Base-by-base conservation (phyloP, 2,888 invertebrate species). In the Globia sparganii region DNA sequence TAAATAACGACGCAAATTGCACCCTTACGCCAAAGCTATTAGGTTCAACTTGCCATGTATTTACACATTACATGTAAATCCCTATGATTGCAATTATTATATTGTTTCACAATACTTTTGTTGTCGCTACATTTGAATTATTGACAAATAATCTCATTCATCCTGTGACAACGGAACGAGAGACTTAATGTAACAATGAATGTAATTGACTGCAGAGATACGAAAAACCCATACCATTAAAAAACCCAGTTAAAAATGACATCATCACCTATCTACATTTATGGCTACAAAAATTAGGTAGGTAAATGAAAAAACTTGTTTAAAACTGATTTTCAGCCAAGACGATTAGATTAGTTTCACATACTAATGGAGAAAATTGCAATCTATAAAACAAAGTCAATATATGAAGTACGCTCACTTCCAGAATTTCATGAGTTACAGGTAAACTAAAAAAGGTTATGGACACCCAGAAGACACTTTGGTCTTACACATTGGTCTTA, bases 101-200 rank as follows among this genome's bases (percentile, higher is more conserved):
- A 70, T 58, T 77, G 77, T 87, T 81, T 77, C 87, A 87, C 75
- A 88, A 84, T 68, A 59, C 68, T 73, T 66, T 86, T 84, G 73
- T 81, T 86, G 77, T 72, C 49, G 61, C 40, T 66, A 73, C 62
- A 71, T 72, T 64, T 66, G 56, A 78, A 66, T 49, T 86, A 84
- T 88, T 86, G 81, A 87, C 81, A 78, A 83, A 87, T 86, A 80
- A 85, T 77, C 72, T 75, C 74, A 56, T 75, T 78, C 74, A 80
- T 82, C 80, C 77, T 75, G 83, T 85, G 74, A 64, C 43, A 77
- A 53, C 15, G 61, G 75, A 78, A 78, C 46, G 72, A 81, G 72
- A 79, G 66, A 72, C 70, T 59, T 67, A 56, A 31, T 77, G 62
- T 43, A 62, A 74, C 69, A 75, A 68, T 75, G 56, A 13, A 59